Percentiles rank a stretch among this genome's conserved stretches.
Evolutionary conservation across 2,113 vertebrate species (phyloP).

Genomic region (Nibea coibor): DNA sequence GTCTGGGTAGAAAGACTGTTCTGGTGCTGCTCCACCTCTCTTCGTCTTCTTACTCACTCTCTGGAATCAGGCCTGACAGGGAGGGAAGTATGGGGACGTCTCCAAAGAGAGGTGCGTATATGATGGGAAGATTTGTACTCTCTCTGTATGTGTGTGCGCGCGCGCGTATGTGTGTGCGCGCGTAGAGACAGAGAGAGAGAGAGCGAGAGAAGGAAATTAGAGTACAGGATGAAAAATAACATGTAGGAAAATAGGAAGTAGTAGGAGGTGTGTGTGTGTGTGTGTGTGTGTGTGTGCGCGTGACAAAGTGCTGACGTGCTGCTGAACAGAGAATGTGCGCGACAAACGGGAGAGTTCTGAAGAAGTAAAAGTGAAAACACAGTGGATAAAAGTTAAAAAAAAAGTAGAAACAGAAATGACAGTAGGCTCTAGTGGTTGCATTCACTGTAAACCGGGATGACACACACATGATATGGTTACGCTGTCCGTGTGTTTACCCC

Average conservation of each 20-base stretch:
- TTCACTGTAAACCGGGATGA: neutral
- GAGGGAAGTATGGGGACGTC: constrained; percentile 70
- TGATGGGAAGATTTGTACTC: constrained; percentile 13
- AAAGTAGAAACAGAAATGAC: neutral
- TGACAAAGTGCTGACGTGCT: constrained; percentile 8
- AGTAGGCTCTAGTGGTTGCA: constrained; percentile 7
- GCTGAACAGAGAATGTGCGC: neutral
- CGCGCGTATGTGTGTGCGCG: neutral
- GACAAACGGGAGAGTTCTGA: constrained; percentile 9
- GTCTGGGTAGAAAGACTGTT: constrained; percentile 55
- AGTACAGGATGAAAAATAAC: constrained; percentile 37
- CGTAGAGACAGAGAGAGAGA: neutral
- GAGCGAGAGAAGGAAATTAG: constrained; percentile 5
- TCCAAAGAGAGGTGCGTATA: constrained; percentile 71
- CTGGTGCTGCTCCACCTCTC: constrained; percentile 60
- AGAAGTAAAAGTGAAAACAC: constrained; percentile 12
- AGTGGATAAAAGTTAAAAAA: neutral
- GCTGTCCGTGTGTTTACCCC: constrained; percentile 17
- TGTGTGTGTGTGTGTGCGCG: neutral
- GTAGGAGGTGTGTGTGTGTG: constrained; percentile 6
- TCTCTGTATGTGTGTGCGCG: neutral
- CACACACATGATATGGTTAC: neutral
- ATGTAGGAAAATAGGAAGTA: constrained; percentile 31
- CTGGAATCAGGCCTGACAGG: constrained; percentile 66
- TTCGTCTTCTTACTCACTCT: constrained; percentile 54